Conservation (phyloP, 1,140 invertebrate species). For the Phthorimaea operculella region DNA sequence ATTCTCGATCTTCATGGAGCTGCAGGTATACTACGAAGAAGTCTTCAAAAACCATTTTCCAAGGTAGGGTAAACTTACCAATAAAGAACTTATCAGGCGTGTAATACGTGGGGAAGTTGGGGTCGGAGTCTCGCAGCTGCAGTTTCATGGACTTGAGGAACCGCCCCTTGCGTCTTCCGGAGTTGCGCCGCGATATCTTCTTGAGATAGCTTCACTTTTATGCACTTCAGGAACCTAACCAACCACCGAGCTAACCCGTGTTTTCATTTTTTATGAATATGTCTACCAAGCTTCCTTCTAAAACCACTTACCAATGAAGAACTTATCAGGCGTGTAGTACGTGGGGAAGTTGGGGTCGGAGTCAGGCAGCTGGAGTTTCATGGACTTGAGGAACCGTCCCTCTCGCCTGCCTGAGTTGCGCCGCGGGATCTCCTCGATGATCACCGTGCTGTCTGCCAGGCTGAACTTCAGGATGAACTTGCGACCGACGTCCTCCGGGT, state of each 20-base stretch:
- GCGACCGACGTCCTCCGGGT: constrained; percentile 75
- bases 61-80: too few relatives aligned
- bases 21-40: too few relatives aligned
- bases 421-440: constrained; percentile 71
- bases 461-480: constrained; percentile 76
- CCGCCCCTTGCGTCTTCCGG: constrained; percentile 76
- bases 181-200: constrained; percentile 73
- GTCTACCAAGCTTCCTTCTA: too few relatives aligned
- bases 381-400: constrained; percentile 78
- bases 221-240: too few relatives aligned
- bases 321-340: constrained; percentile 75
- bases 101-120: constrained; percentile 72
- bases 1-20: too few relatives aligned
- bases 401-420: constrained; percentile 75
- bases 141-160: constrained; percentile 76
- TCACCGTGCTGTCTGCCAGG: constrained; percentile 72
- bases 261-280: too few relatives aligned
- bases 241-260: too few relatives aligned
- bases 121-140: constrained; percentile 73
- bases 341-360: constrained; percentile 70
- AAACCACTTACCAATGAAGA: constrained; percentile 68
- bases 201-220: too few relatives aligned
- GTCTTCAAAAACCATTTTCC: too few relatives aligned
- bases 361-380: constrained; percentile 75
- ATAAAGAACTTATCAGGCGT: constrained; percentile 76